Evolutionary conservation across 64 coral and sea anemone genomes (phyloP).

Genomic region (Pocillopora verrucosa): DNA sequence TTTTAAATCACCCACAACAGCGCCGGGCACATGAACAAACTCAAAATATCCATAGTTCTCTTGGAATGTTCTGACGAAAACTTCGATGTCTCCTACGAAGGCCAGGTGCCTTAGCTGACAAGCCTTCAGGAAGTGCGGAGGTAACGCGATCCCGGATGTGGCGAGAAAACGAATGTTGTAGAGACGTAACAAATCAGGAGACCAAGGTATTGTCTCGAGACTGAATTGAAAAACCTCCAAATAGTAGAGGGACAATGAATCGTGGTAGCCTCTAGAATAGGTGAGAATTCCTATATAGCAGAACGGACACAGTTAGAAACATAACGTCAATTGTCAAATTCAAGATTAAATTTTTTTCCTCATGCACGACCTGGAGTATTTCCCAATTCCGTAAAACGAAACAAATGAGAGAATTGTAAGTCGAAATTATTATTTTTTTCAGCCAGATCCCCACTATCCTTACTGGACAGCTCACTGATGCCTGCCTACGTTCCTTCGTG

Average conservation of each 20-base stretch:
- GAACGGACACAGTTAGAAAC: not conserved
- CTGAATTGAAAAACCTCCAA: conserved; percentile 52
- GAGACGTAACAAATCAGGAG: conserved; percentile 70
- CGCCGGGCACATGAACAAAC: conserved; percentile 64
- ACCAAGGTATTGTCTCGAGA: conserved; percentile 37
- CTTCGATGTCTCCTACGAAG: not conserved
- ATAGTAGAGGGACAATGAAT: conserved; percentile 73
- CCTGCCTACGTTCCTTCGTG: too few species aligned
- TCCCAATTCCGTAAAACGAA: too few species aligned
- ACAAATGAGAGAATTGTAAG: too few species aligned
- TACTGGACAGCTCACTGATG: too few species aligned
- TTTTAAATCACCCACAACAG: conserved; percentile 63
- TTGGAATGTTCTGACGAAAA: conserved; percentile 36
- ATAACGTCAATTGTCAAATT: not conserved
- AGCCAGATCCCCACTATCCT: too few species aligned
- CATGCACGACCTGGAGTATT: not conserved
- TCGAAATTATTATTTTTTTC: too few species aligned
- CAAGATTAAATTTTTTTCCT: not conserved
- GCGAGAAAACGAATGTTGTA: conserved; percentile 75
- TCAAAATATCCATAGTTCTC: conserved; percentile 78
- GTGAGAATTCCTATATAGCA: conserved; percentile 52
- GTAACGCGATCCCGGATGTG: conserved; percentile 19
- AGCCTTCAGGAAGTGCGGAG: conserved; percentile 43
- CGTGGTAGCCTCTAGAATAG: conserved; percentile 81
- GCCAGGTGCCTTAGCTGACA: conserved; percentile 54